These are phyloP conservation scores for Rapana venosa DNA, from an alignment of 2,888 invertebrate species.

Conservation along the genomic window DNA sequence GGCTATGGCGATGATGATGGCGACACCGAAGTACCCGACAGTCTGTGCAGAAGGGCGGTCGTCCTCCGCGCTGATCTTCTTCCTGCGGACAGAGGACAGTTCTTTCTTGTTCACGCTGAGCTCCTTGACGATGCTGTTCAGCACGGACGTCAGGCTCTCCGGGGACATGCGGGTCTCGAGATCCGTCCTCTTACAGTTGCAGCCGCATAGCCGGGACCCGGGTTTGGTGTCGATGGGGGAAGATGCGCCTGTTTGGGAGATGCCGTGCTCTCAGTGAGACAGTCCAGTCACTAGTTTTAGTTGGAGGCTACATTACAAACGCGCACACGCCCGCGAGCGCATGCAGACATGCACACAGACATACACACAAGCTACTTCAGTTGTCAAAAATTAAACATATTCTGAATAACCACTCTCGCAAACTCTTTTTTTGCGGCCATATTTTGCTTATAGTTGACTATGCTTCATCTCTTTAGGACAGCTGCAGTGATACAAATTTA, in stretches of 20 bases:
- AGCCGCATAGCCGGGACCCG: conserved; percentile 33
- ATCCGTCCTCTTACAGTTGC: conserved; percentile 36
- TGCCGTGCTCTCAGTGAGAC: neutral
- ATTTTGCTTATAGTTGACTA: no score
- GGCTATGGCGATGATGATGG: conserved; percentile 37
- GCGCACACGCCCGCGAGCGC: no score
- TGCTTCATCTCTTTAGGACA: no score
- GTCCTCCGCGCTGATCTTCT: conserved; percentile 46
- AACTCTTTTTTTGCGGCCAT: no score
- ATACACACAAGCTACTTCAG: no score
- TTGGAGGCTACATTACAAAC: no score
- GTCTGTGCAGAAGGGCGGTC: conserved; percentile 49
- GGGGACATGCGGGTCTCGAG: conserved; percentile 33
- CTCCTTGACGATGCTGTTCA: conserved; percentile 45
- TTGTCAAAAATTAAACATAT: no score
- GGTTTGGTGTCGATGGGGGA: no score
- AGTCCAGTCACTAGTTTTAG: no score
- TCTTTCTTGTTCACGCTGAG: conserved; percentile 47
- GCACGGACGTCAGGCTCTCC: conserved; percentile 29
- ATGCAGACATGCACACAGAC: no score
- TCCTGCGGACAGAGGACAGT: conserved; percentile 44
- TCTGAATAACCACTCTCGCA: no score
- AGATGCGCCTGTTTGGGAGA: neutral
- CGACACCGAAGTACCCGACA: conserved; percentile 51
- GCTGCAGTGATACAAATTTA: no score